Evolutionary conservation across 1,140 invertebrate genomes (phyloP), one percentile per base, ranked within the genome.

Genomic region (Asbolus verrucosus): DNA sequence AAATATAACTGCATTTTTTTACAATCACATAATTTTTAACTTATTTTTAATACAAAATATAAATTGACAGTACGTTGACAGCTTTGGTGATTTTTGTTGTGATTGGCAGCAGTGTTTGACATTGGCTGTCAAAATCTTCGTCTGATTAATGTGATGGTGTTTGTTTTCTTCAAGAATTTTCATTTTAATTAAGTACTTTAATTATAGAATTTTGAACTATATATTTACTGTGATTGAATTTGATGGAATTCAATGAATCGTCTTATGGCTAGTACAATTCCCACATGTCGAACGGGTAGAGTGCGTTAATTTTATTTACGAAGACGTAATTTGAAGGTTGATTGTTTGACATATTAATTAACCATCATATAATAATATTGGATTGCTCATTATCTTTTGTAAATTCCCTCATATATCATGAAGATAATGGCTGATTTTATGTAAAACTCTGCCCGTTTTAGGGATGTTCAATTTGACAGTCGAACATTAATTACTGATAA

Each of bases 321-420:
- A 63, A 63, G 61, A 39, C 61, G 61, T 63, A 63, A 63, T 63
- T 54, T 63, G 61, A 63, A 63, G 61, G 61, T 63, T 63, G 33
- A 21, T 21, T 63, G 33, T 62, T 62, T 63, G 61, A 63, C 61
- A 63, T 39, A 41, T 36, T 62, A 38, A 62, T 54, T 54, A 54
- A 54, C 18, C 46, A 54, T 54, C 46, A n/a, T 54, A 54, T 16
- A 54, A 54, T 14, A 54, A 54, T 54, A 54, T 54, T 21, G 46
- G 46, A 27, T 54, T 54, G 46, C 46, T 54, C 21, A 54, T 54
- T 54, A 54, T 54, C 46, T 54, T 24, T 8, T 21, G 5, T 24
- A 27, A 46, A 54, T 27, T 27, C 19, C 18, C 46, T 27, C 19
- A 27, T n/a, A 24, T 36, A 36, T 36, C n/a, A 30, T 2, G 6